phyloP scores from a whole-genome alignment of 2,888 invertebrate species.

The Corythucha ciliata region DNA sequence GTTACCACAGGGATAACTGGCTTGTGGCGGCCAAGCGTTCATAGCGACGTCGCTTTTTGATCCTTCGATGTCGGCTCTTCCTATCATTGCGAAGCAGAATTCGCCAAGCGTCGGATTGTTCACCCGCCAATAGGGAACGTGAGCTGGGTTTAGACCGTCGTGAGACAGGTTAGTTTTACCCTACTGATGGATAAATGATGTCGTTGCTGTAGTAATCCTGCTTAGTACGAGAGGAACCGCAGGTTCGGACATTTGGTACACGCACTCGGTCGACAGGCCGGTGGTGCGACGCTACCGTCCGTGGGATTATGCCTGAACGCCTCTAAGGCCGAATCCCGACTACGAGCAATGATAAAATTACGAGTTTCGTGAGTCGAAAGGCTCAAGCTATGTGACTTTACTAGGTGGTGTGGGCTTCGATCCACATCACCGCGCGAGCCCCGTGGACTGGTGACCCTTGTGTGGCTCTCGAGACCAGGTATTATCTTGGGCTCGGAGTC shows the following conservation, averaged over 20 bases:
- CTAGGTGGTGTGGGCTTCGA: too few species aligned
- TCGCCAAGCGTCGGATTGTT: conserved; percentile 63
- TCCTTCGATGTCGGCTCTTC: conserved; percentile 41
- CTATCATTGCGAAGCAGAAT: conserved; percentile 50
- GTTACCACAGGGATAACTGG: conserved; percentile 63
- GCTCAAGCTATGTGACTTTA: too few species aligned
- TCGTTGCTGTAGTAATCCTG: conserved; percentile 46
- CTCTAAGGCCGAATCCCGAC: conserved; percentile 55
- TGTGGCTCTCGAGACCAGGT: too few species aligned
- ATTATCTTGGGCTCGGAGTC: too few species aligned
- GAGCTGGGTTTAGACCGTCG: conserved; percentile 52
- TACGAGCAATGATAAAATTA: conserved; percentile 47
- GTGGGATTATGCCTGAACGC: conserved; percentile 54
- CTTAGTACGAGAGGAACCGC: conserved; percentile 51
- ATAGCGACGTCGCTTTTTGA: conserved; percentile 58
- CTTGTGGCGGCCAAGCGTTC: conserved; percentile 56
- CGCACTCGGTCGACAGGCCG: conserved; percentile 53
- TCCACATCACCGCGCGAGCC: too few species aligned
- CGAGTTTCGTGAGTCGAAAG: too few species aligned
- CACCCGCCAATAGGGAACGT: conserved; percentile 44
- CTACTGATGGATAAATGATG: conserved; percentile 50
- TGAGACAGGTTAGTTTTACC: conserved; percentile 55
- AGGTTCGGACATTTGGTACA: conserved; percentile 54
- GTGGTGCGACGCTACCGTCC: conserved; percentile 58
- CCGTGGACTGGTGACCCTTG: too few species aligned